phyloP scores from a whole-genome alignment of 2,797 vertebrate species.

The Phoebastria nigripes region DNA sequence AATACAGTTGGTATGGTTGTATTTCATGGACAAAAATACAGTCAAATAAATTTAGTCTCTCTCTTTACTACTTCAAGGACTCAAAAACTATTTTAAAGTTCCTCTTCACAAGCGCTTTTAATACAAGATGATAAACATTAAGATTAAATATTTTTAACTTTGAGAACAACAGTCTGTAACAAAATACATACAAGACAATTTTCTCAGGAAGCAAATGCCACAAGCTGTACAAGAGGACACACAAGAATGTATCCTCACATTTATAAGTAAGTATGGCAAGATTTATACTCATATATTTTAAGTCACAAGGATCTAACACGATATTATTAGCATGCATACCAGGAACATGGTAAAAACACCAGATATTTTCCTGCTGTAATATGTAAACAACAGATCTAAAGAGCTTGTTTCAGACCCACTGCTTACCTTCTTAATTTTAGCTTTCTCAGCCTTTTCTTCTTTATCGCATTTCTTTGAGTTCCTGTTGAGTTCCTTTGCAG shows the following conservation, averaged over 20 bases:
- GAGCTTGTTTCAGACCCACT: neutral
- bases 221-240: neutral
- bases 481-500: conserved; percentile 75
- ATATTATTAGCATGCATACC: neutral
- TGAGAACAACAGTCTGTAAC: neutral
- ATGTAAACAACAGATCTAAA: neutral
- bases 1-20: neutral
- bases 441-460: conserved; percentile 76
- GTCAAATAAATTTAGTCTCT: neutral
- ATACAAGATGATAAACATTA: neutral
- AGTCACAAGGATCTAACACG: neutral
- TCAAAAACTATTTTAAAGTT: neutral
- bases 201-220: neutral
- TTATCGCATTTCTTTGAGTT: conserved; percentile 77
- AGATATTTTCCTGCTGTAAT: neutral
- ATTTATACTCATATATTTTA: neutral
- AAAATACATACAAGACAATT: neutral
- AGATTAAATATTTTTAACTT: neutral
- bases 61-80: neutral
- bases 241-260: neutral
- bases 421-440: conserved; percentile 77
- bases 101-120: neutral
- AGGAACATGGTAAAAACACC: neutral
- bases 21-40: neutral
- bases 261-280: neutral